A percentile compares a stretch with the other conserved stretches of the same genome.
Evolutionary conservation across 2,113 vertebrate genomes (phyloP).

Genomic region (Aythya baeri): DNA sequence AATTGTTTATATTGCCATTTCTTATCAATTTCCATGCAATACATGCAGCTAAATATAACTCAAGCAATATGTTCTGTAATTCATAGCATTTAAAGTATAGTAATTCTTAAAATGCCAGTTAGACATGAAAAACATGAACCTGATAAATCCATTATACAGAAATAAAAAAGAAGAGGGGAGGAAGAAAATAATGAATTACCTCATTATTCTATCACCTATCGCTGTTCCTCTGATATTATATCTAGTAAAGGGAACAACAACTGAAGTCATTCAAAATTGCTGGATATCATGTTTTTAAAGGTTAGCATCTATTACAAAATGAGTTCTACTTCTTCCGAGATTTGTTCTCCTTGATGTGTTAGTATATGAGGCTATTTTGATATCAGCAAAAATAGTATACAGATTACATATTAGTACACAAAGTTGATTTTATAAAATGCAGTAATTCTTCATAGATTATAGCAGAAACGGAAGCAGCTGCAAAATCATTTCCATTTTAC

Average conservation of each 20-base stretch:
- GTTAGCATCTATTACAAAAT: slow-evolving; percentile 51
- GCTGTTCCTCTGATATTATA: slow-evolving; percentile 97
- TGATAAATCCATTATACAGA: slow-evolving; percentile 62
- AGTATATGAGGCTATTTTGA: not conserved
- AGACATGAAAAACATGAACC: slow-evolving; percentile 65
- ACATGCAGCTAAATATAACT: slow-evolving; percentile 70
- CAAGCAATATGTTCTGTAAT: slow-evolving; percentile 62
- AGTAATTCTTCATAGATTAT: not conserved
- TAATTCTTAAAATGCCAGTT: slow-evolving; percentile 68
- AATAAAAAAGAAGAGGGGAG: slow-evolving; percentile 41
- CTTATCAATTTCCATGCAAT: slow-evolving; percentile 63
- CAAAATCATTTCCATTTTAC: not conserved
- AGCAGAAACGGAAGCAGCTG: not conserved
- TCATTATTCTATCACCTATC: slow-evolving; percentile 99
- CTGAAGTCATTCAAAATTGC: slow-evolving; percentile 78
- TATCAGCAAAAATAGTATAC: slow-evolving; percentile 40
- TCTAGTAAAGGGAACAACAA: slow-evolving; percentile 88
- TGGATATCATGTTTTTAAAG: slow-evolving; percentile 55
- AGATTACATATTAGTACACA: slow-evolving; percentile 14
- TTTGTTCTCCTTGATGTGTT: not conserved
- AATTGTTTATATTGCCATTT: slow-evolving; percentile 44
- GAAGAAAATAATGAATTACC: slow-evolving; percentile 87
- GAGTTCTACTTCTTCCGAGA: not conserved
- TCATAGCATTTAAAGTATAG: slow-evolving; percentile 54
- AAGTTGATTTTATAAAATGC: not conserved